Evolutionary conservation across 2,113 vertebrate species (phyloP), one percentile per base, ranked within the genome.

Genomic region (Cochlearius cochlearius): DNA sequence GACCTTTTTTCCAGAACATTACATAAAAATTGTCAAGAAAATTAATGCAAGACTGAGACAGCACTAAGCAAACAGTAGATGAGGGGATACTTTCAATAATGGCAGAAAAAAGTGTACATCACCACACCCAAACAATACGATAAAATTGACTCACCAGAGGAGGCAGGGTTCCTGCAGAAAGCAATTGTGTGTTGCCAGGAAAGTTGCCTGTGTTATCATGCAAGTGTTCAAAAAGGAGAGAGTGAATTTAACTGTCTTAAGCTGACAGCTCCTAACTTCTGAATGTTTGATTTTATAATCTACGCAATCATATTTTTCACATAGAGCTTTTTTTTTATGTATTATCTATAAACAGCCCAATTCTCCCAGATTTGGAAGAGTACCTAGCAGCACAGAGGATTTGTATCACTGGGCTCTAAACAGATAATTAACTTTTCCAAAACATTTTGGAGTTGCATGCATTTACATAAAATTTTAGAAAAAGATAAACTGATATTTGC

Each of bases 351-450:
- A 84, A 71, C 25, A 92, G 12, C 55, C 71, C 72, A 73, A 15
- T 76, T 97, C 86, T 92, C 8, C 14, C 47, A 79, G 39, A 78
- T 82, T 81, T 96, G 25, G 27, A 75, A 73, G n/a, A 56, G 13
- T 14, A 76, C 15, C 30, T 73, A 72, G 36, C 25, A 96, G 18
- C 39, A 82, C 41, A 90, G 45, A 56, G n/a, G 68, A 69, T 81
- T 91, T 87, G 12, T 72, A 60, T 92, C 52, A 32, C 18, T 79
- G 39, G 18, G 16, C 4, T 91, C 36, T 52, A 86, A 74, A n/a
- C 32, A 94, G 59, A 86, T 93, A 95, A 77, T 86, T 93, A 21
- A n/a, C 4, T 78, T 92, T 79, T 59, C 23, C 45, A 64, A 92
- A 80, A 84, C 15, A 23, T 79, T 89, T 18, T 89, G 10, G 55